Base-by-base conservation (phyloP, 64 coral and sea anemone genomes). In the Dendronephthya gigantea region DNA sequence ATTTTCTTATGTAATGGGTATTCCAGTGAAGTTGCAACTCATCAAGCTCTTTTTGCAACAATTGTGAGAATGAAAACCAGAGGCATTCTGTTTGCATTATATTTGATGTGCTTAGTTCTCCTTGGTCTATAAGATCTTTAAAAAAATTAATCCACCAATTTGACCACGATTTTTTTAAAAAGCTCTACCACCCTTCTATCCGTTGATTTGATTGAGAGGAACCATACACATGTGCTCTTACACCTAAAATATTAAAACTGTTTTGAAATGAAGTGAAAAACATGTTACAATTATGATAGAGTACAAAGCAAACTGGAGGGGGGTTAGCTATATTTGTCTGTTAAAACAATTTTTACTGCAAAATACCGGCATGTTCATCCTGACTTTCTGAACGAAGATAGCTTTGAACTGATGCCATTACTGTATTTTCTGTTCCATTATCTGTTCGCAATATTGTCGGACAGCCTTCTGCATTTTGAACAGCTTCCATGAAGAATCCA, bases 121-220 rank as follows among this genome's bases (percentile, higher is more conserved):
- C 72, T 36, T 79, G 72, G 9, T 79, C 72, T 79, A 79, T 35
- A 15, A 79, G 32, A 79, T 79, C 72, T 79, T 79, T 79, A 79
- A 79, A 79, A 79, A 79, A 79, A 79, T 79, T 79, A 28, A 79
- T 79, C 72, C 72, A 79, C 72, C 72, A 79, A 79, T 29, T 35
- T 79, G 72, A 79, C 72, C 72, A 79, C 7, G 72, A 79, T 35
- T 79, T 79, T 39, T 33, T 79, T 79, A 79, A 79, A 36, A 10
- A 39, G 72, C 30, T 35, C 72, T 30, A 76, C 69, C 69, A 76
- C 12, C 29, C 28, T 76, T 76, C 69, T 34, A 76, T 76, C 9
- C 69, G 69, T 76, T 76, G 69, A 16, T 76, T 76, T 76, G 69
- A 76, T 31, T 12, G 28, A 4, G 69, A 76, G 12, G 69, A 38